Evolutionary conservation across 2,888 invertebrate species (phyloP).

Genomic region (Lochmaea capreae): DNA sequence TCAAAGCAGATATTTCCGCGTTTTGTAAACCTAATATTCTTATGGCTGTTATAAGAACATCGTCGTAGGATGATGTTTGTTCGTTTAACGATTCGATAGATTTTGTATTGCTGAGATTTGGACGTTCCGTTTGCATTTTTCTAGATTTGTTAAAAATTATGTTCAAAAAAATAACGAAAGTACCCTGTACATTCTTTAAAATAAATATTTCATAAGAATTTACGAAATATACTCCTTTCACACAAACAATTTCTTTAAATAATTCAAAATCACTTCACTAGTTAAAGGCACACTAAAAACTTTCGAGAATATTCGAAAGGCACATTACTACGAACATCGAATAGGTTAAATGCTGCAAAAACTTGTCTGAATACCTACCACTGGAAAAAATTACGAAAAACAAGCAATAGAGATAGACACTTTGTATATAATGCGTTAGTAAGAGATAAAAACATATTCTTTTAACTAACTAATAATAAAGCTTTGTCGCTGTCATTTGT

Average conservation of each 20-base stretch:
- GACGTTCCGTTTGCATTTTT: no score
- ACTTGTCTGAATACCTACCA: not conserved
- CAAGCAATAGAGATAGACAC: not conserved
- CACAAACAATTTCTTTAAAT: no score
- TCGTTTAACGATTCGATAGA: no score
- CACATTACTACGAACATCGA: not conserved
- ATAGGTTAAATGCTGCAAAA: not conserved
- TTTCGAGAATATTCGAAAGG: not conserved
- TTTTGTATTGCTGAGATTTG: no score
- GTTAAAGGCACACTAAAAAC: not conserved
- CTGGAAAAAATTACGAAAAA: not conserved
- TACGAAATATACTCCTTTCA: no score
- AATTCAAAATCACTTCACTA: not conserved
- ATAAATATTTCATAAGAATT: no score
- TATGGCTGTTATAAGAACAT: conserved; percentile 9
- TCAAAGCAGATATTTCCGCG: conserved; percentile 21
- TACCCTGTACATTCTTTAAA: no score
- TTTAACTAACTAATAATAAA: not conserved
- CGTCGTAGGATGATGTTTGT: not conserved
- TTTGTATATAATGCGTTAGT: not conserved
- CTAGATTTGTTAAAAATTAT: no score
- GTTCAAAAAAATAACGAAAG: no score
- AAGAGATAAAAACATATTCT: not conserved
- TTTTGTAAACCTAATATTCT: conserved; percentile 16
- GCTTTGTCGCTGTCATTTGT: not conserved